Evolutionary conservation across 2,113 vertebrate genomes (phyloP), one percentile per base, ranked within the genome.

Genomic region (Apaloderma vittatum): DNA sequence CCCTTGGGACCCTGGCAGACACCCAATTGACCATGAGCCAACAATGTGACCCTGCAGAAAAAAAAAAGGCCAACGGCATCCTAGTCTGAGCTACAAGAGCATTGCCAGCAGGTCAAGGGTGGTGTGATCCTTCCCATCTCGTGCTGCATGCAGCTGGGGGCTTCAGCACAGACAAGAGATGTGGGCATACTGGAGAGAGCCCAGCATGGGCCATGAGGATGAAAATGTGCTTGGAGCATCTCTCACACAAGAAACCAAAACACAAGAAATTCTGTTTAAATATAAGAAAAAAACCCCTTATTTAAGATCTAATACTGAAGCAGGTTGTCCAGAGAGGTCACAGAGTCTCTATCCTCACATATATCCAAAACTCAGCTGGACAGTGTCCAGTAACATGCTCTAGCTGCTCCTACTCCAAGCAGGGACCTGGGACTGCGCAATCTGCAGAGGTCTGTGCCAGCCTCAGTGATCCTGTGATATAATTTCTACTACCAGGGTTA

Each of bases 261-360:
- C 11, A 40, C 13, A 36, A 49, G 9, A 32, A 63, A 23, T n/a
- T 30, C 32, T 54, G 45, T 40, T 73, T 54, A 62, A 80, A 74
- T 3, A 8, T 30, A 48, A 61, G 37, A 19, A 30, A 26, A 54
- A 19, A 12, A 2, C 8, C 6, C 23, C 14, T 48, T 74, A 73
- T 32, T 61, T 74, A 40, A n/a, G n/a, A n/a, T 61, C 30, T 77
- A 66, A 37, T 7, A 30, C 13, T 30, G 21, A 26, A 91, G 9
- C 14, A 66, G 46, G 16, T n/a, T 52, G 4, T 13, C 27, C n/a
- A 49, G 12, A 48, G 20, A 70, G 8, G 20, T 43, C 0, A 0
- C 7, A 16, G 12, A 77, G 15, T 48, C 15, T 91, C 68, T 1
- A 0, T 29, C 34, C 46, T 70, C 2, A 1, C 34, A 76, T 19